These are phyloP conservation scores for Manis javanica DNA, from an alignment of 2,797 vertebrate species.

Conservation along the genomic window DNA sequence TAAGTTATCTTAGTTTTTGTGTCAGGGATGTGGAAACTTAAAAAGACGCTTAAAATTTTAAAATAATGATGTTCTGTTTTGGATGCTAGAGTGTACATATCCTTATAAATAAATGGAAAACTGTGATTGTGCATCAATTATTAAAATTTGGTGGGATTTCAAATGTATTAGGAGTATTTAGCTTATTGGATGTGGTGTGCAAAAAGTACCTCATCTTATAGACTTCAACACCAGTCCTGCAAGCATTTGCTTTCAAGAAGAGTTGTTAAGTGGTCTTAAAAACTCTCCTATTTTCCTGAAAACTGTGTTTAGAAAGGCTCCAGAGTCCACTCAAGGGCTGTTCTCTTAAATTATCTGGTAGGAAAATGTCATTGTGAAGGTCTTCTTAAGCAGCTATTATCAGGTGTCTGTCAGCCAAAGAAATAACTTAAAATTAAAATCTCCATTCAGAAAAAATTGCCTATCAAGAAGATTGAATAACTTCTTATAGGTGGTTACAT, in stretches of 20 bases:
- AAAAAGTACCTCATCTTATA: background rate
- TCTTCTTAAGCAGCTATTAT: background rate
- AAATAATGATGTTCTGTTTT: background rate
- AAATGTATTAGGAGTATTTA: background rate
- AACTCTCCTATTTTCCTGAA: slow-evolving; percentile 6
- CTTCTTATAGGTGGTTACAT: background rate
- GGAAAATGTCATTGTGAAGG: background rate
- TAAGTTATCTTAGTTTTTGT: background rate
- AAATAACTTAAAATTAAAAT: slow-evolving; percentile 35
- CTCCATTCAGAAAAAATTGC: background rate
- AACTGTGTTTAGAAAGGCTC: background rate
- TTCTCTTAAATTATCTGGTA: background rate
- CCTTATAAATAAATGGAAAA: background rate
- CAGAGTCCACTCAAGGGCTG: background rate
- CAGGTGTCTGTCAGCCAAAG: slow-evolving; percentile 10
- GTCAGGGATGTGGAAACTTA: background rate
- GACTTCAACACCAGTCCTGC: background rate
- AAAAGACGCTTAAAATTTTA: background rate
- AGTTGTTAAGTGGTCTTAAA: background rate
- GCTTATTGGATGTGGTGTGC: background rate
- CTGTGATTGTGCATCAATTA: background rate
- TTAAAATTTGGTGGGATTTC: background rate
- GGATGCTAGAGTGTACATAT: background rate
- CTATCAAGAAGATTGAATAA: background rate
- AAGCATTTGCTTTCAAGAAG: slow-evolving; percentile 16